Conservation (phyloP, 2,113 vertebrate genomes). For the Struthio camelus region DNA sequence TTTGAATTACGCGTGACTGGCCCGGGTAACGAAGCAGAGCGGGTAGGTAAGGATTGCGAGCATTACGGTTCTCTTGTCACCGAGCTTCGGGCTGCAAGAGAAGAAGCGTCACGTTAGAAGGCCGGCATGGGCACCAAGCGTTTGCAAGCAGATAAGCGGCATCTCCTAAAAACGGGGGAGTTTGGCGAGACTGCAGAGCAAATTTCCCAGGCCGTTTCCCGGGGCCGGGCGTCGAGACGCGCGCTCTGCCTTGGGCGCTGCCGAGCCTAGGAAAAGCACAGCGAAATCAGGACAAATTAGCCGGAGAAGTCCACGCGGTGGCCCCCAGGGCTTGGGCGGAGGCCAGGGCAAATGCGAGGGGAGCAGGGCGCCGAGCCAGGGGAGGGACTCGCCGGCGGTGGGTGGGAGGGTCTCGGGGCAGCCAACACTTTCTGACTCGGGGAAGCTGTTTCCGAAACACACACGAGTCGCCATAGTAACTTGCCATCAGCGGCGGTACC, state of each 20-base stretch:
- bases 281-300: not conserved
- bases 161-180: not conserved
- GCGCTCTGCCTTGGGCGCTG: accelerated
- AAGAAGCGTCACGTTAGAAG: not conserved
- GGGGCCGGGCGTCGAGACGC: accelerated
- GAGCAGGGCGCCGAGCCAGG: too few relatives aligned
- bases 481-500: not conserved
- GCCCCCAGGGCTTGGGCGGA: not conserved
- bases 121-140: accelerated
- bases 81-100: not conserved
- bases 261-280: not conserved
- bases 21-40: not conserved
- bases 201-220: not conserved
- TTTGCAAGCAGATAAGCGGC: not conserved
- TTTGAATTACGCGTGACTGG: not conserved
- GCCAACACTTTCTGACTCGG: accelerated
- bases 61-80: not conserved
- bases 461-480: accelerated
- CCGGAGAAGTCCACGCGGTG: not conserved
- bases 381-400: too few relatives aligned
- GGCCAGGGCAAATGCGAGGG: not conserved
- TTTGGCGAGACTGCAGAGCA: not conserved
- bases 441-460: not conserved
- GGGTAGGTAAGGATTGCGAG: not conserved
- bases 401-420: not conserved